Evolutionary conservation across 2,888 invertebrate genomes (phyloP).

Genomic region (Epinotia bilunana): DNA sequence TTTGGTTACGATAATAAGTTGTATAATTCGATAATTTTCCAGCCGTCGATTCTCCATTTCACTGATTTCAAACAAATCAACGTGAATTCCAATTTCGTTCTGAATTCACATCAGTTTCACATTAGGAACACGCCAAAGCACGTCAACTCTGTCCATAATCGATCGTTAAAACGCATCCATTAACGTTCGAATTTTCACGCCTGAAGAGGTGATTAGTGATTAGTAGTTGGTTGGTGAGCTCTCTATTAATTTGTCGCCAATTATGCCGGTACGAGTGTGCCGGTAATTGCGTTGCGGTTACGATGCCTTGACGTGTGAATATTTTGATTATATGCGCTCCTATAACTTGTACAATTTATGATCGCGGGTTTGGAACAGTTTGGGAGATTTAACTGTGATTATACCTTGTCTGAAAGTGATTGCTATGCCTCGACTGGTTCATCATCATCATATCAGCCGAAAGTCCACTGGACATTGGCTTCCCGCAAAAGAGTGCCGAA

Average conservation of each 20-base stretch:
- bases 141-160: slow-evolving; percentile 45
- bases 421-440: no score
- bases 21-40: neutral
- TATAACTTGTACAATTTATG: neutral
- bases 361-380: no score
- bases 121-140: slow-evolving; percentile 16
- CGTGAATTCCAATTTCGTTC: neutral
- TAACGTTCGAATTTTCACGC: slow-evolving; percentile 63
- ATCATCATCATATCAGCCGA: no score
- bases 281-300: slow-evolving; percentile 56
- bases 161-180: slow-evolving; percentile 29
- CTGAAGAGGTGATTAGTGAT: slow-evolving; percentile 65
- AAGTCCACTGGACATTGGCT: no score
- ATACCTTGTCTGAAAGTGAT: no score
- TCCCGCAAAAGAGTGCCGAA: no score
- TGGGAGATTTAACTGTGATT: no score
- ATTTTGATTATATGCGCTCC: slow-evolving; percentile 1
- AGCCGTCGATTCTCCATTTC: neutral
- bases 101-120: neutral
- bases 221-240: slow-evolving; percentile 59
- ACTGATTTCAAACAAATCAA: neutral
- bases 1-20: no score
- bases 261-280: slow-evolving; percentile 59
- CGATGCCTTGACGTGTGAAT: slow-evolving; percentile 39
- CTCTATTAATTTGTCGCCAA: slow-evolving; percentile 74